Evolutionary conservation across 2,797 vertebrate genomes (phyloP).

Genomic region (Spondyliosoma cantharus): DNA sequence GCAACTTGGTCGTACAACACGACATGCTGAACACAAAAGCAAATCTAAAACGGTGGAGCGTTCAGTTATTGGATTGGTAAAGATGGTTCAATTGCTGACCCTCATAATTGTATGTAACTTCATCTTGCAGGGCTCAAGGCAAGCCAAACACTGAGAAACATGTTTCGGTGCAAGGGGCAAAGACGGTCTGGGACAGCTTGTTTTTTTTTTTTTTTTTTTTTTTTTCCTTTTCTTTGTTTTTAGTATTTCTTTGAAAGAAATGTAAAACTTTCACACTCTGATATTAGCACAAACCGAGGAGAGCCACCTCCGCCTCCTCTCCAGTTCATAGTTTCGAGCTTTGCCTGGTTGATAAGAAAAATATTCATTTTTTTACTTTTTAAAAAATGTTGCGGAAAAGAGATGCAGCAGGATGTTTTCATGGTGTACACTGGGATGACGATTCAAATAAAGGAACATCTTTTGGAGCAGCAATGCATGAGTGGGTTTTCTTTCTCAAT

Average conservation of each 20-base stretch:
- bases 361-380: constrained; percentile 63
- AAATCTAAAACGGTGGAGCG: not conserved
- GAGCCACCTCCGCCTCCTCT: constrained; percentile 30
- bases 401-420: constrained; percentile 57
- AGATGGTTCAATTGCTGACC: not conserved
- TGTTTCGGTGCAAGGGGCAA: constrained; percentile 12
- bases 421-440: constrained; percentile 42
- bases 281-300: constrained; percentile 76
- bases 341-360: constrained; percentile 52
- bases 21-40: constrained; percentile 3
- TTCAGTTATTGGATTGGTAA: not conserved
- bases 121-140: constrained; percentile 38
- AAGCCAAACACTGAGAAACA: constrained; percentile 3
- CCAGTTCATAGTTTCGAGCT: constrained; percentile 51
- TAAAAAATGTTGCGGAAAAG: constrained; percentile 50
- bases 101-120: constrained; percentile 11
- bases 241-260: constrained; percentile 42
- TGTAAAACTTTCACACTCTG: constrained; percentile 48
- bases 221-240: not conserved
- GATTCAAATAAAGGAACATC: constrained; percentile 68
- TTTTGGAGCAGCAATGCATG: constrained; percentile 56
- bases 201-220: not conserved
- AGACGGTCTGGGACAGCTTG: constrained; percentile 8
- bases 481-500: not conserved
- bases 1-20: not conserved